These are phyloP conservation scores for Zootoca vivipara DNA, from an alignment of 2,113 vertebrate species.

Conservation along the genomic window DNA sequence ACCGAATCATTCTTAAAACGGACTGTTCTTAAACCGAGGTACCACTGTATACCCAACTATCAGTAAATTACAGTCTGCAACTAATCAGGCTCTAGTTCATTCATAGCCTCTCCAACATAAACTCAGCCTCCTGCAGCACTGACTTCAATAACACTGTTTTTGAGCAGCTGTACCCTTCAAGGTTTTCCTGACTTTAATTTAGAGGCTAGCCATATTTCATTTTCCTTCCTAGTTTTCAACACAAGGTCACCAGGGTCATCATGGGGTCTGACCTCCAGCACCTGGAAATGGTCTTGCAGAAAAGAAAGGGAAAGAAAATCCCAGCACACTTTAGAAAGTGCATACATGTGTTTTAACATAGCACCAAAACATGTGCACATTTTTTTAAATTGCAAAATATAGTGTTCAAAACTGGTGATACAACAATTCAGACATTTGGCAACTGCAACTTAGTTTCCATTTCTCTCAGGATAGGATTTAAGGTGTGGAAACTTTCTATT, in stretches of 20 bases:
- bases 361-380: constrained; percentile 64
- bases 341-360: constrained; percentile 65
- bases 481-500: constrained; percentile 85
- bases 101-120: not conserved
- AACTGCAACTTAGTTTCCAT: constrained; percentile 73
- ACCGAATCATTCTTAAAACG: too few species aligned
- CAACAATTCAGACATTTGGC: constrained; percentile 76
- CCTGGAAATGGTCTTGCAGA: not conserved
- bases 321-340: constrained; percentile 50
- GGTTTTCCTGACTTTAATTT: not conserved
- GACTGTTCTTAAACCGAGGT: too few species aligned
- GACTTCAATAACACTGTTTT: not conserved
- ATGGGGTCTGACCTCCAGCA: not conserved
- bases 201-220: not conserved
- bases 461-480: constrained; percentile 76
- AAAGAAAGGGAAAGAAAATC: constrained; percentile 31
- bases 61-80: not conserved
- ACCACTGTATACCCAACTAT: not conserved
- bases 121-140: not conserved
- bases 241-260: not conserved
- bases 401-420: constrained; percentile 67
- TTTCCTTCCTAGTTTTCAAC: not conserved
- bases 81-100: not conserved
- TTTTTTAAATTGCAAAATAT: constrained; percentile 71
- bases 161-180: not conserved